phyloP scores from a whole-genome alignment of 2,797 vertebrate species.

The Pipistrellus kuhlii region DNA sequence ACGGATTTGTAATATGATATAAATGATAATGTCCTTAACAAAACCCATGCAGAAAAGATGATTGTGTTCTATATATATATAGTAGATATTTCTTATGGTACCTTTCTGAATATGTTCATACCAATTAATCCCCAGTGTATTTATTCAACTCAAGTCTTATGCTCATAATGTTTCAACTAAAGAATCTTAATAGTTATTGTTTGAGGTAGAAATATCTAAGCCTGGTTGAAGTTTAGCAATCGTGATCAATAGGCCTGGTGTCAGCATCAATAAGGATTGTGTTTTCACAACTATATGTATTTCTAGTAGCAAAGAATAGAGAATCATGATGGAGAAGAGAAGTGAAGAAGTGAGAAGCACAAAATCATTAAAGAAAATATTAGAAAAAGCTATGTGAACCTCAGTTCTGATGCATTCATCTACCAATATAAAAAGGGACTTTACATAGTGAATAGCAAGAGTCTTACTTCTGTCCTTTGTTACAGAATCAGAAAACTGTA shows the following conservation, averaged over 20 bases:
- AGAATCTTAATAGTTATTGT: neutral
- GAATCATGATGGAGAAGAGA: neutral
- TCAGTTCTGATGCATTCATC: neutral
- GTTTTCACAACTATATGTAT: neutral
- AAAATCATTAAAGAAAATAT: neutral
- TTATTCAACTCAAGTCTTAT: constrained; percentile 31
- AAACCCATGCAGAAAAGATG: neutral
- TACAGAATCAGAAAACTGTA: neutral
- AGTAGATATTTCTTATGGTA: neutral
- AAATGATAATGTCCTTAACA: neutral
- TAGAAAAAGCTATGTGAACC: neutral
- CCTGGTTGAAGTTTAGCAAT: constrained; percentile 42
- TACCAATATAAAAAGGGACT: neutral
- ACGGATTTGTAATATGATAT: neutral
- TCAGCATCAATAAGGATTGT: neutral
- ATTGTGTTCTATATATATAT: neutral
- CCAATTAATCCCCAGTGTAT: neutral
- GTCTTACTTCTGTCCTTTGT: neutral
- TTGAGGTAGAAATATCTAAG: neutral
- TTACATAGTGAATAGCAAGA: neutral
- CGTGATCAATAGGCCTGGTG: neutral
- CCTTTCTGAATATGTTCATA: neutral
- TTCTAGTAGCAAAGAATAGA: neutral
- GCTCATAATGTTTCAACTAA: constrained; percentile 10
- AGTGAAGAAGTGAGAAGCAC: neutral